Conservation (phyloP, 2,113 vertebrate species). For the Sterna hirundo region DNA sequence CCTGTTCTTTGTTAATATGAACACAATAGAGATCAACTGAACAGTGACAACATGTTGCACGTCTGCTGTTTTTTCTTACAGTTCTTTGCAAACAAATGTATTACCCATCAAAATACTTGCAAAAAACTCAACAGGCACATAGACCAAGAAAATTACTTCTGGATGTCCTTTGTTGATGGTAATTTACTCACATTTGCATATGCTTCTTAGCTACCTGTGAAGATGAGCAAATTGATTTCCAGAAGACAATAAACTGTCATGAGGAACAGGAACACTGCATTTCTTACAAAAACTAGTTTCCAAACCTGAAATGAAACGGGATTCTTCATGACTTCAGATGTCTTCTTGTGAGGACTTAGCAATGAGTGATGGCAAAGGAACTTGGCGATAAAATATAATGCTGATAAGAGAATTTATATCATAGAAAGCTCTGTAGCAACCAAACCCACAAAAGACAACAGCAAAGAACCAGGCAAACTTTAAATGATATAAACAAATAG, state of each 20-base stretch:
- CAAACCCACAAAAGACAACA: neutral
- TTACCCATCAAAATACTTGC: neutral
- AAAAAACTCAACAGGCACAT: neutral
- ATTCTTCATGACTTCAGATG: neutral
- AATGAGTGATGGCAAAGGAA: neutral
- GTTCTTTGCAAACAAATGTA: neutral
- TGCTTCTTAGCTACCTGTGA: neutral
- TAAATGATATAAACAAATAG: neutral
- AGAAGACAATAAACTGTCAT: neutral
- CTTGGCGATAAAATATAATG: fast-evolving
- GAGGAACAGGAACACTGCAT: neutral
- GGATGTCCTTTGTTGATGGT: neutral
- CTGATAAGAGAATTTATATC: neutral
- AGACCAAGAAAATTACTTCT: neutral
- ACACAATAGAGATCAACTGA: neutral
- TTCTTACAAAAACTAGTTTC: neutral
- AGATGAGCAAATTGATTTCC: neutral
- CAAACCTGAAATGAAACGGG: fast-evolving
- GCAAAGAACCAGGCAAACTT: neutral
- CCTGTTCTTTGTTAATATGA: neutral
- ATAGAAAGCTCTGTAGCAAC: neutral
- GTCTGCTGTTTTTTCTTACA: neutral
- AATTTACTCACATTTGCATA: neutral
- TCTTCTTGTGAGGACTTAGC: neutral
- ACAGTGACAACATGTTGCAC: neutral